Evolutionary conservation across 2,113 vertebrate genomes (phyloP).

Genomic region (Phasianus colchicus): DNA sequence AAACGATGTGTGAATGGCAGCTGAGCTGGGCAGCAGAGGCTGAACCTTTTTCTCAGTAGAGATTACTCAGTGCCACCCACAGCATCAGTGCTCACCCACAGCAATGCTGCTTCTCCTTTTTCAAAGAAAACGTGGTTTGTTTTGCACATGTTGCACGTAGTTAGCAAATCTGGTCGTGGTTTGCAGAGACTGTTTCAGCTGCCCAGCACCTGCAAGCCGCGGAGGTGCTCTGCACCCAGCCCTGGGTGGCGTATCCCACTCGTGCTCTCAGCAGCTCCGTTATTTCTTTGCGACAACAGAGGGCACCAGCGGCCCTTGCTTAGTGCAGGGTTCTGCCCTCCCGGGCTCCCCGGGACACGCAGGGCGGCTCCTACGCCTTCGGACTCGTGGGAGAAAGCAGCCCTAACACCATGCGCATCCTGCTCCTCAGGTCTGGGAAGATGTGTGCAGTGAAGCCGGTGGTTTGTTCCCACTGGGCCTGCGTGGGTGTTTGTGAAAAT

Average conservation of each 20-base stretch:
- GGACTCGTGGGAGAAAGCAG: not conserved
- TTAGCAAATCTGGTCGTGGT: not conserved
- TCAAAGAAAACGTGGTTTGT: not conserved
- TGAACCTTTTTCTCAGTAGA: not conserved
- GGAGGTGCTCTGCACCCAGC: not conserved
- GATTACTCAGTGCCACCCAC: not conserved
- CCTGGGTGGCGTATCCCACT: not conserved
- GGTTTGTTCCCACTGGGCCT: not conserved
- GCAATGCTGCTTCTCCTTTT: not conserved
- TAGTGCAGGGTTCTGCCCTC: not conserved
- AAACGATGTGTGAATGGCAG: not conserved
- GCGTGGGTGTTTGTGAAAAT: not conserved
- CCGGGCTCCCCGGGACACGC: not conserved
- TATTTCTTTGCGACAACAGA: constrained; percentile 63
- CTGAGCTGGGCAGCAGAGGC: not conserved
- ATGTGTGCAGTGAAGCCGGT: fast-evolving
- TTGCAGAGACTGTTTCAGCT: not conserved
- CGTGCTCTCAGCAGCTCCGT: not conserved
- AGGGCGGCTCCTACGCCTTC: not conserved
- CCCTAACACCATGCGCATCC: not conserved
- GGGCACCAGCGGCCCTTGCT: constrained; percentile 73
- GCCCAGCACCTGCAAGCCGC: not conserved
- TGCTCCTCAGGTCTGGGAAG: not conserved
- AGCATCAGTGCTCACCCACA: not conserved
- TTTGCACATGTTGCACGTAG: not conserved